These are phyloP conservation scores for Athalia circularis DNA, from an alignment of 2,888 invertebrate species.

Conservation along the genomic window DNA sequence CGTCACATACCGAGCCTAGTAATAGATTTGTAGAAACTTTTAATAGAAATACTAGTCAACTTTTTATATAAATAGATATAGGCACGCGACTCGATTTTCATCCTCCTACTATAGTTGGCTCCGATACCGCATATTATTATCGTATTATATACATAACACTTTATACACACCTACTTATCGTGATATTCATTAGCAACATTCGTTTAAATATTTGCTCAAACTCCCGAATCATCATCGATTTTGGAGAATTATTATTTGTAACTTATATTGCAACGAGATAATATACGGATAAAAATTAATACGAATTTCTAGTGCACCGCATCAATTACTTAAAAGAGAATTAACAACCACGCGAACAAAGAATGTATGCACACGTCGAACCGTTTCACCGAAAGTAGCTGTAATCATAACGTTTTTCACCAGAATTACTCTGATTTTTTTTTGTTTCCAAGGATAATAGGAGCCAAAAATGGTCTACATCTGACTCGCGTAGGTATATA, in stretches of 20 bases:
- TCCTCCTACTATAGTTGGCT: constrained; percentile 26
- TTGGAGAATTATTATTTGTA: too few relatives aligned
- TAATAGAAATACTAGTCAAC: constrained; percentile 36
- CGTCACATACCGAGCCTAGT: neutral
- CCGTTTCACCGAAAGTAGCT: neutral
- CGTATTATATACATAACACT: neutral
- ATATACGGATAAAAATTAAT: too few relatives aligned
- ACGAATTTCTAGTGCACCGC: too few relatives aligned
- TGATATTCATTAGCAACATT: too few relatives aligned
- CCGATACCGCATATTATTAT: constrained; percentile 12
- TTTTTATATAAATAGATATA: constrained; percentile 25
- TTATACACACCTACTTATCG: neutral
- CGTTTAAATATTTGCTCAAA: too few relatives aligned
- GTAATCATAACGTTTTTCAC: neutral
- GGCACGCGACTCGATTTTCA: constrained; percentile 22
- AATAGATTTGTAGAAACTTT: constrained; percentile 18
- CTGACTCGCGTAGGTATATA: constrained; percentile 7
- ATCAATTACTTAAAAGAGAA: too few relatives aligned
- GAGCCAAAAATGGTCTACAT: constrained; percentile 5
- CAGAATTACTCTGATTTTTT: neutral
- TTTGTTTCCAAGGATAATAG: neutral
- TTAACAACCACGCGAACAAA: too few relatives aligned
- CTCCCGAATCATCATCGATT: too few relatives aligned
- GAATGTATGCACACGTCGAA: too few relatives aligned
- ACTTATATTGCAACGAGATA: too few relatives aligned